A percentile compares a stretch with the other conserved stretches of the same genome.
Conservation (phyloP, 2,888 invertebrate genomes). For the Gastrophysa polygoni region DNA sequence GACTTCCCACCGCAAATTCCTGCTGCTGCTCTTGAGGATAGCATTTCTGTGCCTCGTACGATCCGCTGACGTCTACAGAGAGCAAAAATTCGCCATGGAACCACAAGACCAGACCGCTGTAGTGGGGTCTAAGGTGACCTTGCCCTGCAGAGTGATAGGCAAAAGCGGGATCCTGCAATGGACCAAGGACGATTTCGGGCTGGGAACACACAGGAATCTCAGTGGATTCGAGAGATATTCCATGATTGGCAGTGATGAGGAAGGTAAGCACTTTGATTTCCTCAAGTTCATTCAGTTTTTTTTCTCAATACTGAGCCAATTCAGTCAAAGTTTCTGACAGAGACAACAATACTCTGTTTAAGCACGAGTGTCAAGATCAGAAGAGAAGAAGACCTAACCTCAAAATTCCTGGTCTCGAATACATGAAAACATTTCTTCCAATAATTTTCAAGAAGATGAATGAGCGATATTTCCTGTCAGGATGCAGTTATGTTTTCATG, state of each 20-base stretch:
- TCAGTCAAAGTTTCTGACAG: no score
- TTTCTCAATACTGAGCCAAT: no score
- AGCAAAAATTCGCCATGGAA: constrained; percentile 90
- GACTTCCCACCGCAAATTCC: constrained; percentile 53
- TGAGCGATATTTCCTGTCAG: no score
- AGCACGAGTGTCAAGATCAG: no score
- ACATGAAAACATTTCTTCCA: no score
- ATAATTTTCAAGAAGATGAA: no score
- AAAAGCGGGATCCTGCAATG: constrained; percentile 92
- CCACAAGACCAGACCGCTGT: constrained; percentile 92
- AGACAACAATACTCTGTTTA: no score
- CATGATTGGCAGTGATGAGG: constrained; percentile 95
- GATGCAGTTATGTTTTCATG: no score
- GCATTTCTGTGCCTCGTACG: constrained; percentile 30
- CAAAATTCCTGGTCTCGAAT: no score
- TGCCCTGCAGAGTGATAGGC: constrained; percentile 88
- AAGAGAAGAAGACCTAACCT: no score
- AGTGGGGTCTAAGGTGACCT: constrained; percentile 83
- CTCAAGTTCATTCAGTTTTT: no score
- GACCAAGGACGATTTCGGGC: constrained; percentile 96
- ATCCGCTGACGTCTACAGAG: constrained; percentile 57
- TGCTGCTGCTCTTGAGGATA: constrained; percentile 54
- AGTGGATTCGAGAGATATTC: constrained; percentile 92
- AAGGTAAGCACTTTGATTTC: constrained; percentile 75
- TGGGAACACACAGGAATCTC: constrained; percentile 88